Percentiles rank a stretch among this genome's conserved stretches.
phyloP scores from a whole-genome alignment of 2,888 invertebrate species.

The Napeogenes sylphis region DNA sequence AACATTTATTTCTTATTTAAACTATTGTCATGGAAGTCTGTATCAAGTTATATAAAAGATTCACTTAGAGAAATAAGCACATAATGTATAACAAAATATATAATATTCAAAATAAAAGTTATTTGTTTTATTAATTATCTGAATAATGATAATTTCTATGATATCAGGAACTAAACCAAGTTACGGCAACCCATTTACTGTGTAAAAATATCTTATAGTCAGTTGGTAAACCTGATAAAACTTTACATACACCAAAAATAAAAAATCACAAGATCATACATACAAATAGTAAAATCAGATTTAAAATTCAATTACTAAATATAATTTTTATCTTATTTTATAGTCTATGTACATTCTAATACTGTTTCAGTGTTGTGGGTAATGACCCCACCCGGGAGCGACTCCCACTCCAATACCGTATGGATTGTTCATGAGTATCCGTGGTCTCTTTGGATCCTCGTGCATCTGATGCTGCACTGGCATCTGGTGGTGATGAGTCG shows the following conservation, averaged over 20 bases:
- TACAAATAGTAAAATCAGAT: no score
- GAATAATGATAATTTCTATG: not conserved
- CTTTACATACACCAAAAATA: no score
- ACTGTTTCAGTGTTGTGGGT: slow-evolving; percentile 53
- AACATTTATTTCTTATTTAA: not conserved
- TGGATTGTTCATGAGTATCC: slow-evolving; percentile 51
- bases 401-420: slow-evolving; percentile 50
- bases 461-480: slow-evolving; percentile 37
- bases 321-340: slow-evolving; percentile 1
- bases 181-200: no score
- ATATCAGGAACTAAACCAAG: no score
- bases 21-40: slow-evolving; percentile 1
- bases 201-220: no score
- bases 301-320: no score
- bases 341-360: not conserved
- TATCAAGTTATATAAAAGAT: not conserved
- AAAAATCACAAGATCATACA: no score
- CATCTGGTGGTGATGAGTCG: slow-evolving; percentile 33
- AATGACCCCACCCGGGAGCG: slow-evolving; percentile 63
- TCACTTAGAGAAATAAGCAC: slow-evolving; percentile 3
- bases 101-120: not conserved
- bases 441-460: slow-evolving; percentile 59
- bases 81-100: not conserved
- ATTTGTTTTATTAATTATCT: not conserved
- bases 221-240: no score